A percentile compares a stretch with the other conserved stretches of the same genome.
These are phyloP conservation scores for Drosophila repletoides DNA, from an alignment of 1,140 invertebrate species.

Conservation along the genomic window DNA sequence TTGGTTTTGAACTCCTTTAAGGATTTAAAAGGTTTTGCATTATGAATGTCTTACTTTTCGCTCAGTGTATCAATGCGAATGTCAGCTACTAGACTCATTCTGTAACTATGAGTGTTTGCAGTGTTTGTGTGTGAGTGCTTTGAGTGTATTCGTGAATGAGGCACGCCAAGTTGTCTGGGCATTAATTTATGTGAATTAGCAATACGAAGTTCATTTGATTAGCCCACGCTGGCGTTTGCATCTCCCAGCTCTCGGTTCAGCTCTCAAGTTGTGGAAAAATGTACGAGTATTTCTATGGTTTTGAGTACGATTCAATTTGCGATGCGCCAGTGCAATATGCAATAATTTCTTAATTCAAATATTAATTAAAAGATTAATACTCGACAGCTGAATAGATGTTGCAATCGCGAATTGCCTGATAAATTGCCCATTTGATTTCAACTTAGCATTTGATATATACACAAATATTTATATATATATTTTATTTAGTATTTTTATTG, in stretches of 20 bases:
- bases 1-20: too few species aligned
- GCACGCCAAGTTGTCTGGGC: slow-evolving; percentile 44
- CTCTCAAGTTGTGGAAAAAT: too few species aligned
- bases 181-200: slow-evolving; percentile 79
- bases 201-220: slow-evolving; percentile 75
- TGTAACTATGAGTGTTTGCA: not conserved
- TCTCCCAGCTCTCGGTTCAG: too few species aligned
- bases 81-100: slow-evolving; percentile 14
- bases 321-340: slow-evolving; percentile 42
- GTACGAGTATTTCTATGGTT: not conserved
- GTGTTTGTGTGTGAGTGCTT: slow-evolving; percentile 2
- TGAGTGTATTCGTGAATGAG: slow-evolving; percentile 23
- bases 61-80: not conserved
- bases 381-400: slow-evolving; percentile 45
- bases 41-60: too few species aligned
- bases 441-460: slow-evolving; percentile 17
- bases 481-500: slow-evolving; percentile 40
- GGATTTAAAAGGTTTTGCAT: too few species aligned
- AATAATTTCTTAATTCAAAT: slow-evolving; percentile 75
- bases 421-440: slow-evolving; percentile 54
- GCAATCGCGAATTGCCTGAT: slow-evolving; percentile 59
- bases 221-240: slow-evolving; percentile 51
- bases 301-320: slow-evolving; percentile 25
- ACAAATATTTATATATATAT: not conserved
- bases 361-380: slow-evolving; percentile 78